These are phyloP conservation scores for Diplodus puntazzo DNA, from an alignment of 2,797 vertebrate species.

Conservation along the genomic window DNA sequence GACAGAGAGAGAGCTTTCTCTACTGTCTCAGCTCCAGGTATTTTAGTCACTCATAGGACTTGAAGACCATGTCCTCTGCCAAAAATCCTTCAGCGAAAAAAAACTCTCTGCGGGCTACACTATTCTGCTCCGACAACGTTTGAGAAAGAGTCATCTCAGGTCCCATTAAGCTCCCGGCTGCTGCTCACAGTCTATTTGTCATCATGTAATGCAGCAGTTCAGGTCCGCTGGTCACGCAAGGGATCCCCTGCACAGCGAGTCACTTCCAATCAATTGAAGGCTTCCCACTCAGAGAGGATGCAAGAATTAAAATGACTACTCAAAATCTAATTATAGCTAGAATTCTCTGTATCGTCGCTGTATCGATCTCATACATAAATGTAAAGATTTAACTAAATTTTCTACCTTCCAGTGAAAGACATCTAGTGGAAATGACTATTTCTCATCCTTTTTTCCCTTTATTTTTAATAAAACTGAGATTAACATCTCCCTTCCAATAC, in stretches of 20 bases:
- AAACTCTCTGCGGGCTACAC: slow-evolving; percentile 22
- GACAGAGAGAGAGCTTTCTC: slow-evolving; percentile 31
- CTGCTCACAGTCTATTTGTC: slow-evolving; percentile 46
- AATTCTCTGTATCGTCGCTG: not conserved
- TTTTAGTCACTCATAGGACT: slow-evolving; percentile 46
- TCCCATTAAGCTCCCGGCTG: slow-evolving; percentile 41
- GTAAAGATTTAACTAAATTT: not conserved
- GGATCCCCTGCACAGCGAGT: slow-evolving; percentile 19
- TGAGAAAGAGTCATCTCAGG: slow-evolving; percentile 43
- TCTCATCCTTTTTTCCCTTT: not conserved
- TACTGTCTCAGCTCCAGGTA: slow-evolving; percentile 30
- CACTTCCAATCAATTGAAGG: slow-evolving; percentile 20
- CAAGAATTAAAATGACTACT: slow-evolving; percentile 3
- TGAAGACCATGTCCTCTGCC: slow-evolving; percentile 14
- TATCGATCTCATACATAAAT: not conserved
- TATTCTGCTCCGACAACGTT: slow-evolving; percentile 25
- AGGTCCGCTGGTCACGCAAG: slow-evolving; percentile 20
- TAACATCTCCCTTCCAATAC: not conserved
- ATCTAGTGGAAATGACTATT: not conserved
- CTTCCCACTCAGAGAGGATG: not conserved
- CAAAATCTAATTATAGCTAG: not conserved
- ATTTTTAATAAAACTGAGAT: not conserved
- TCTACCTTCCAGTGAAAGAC: not conserved
- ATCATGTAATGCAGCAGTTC: slow-evolving; percentile 46
- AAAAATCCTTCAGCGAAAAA: slow-evolving; percentile 13